Conservation (phyloP, 2,888 invertebrate species). For the Meganola albula region DNA sequence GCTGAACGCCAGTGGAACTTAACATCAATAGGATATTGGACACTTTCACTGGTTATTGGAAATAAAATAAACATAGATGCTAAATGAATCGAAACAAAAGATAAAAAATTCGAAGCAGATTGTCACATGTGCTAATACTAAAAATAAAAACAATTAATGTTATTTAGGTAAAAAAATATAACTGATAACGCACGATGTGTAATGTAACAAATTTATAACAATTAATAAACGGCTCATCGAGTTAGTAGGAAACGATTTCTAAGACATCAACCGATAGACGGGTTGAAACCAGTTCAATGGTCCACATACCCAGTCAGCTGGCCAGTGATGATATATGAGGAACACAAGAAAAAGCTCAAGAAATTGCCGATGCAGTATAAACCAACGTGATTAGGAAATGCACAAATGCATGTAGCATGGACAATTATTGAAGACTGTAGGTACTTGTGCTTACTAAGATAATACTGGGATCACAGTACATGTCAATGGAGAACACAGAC, state of each 20-base stretch:
- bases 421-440: too few relatives aligned
- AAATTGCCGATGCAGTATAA: too few relatives aligned
- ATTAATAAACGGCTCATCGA: constrained; percentile 69
- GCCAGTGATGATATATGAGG: constrained; percentile 65
- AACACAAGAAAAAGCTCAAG: constrained; percentile 59
- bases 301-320: constrained; percentile 70
- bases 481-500: too few relatives aligned
- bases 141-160: constrained; percentile 10
- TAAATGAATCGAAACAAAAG: constrained; percentile 24
- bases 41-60: constrained; percentile 48
- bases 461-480: too few relatives aligned
- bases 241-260: constrained; percentile 73
- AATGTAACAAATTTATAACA: constrained; percentile 38
- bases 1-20: constrained; percentile 28
- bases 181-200: constrained; percentile 23
- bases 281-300: constrained; percentile 72
- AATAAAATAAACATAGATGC: constrained; percentile 19
- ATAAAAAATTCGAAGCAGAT: constrained; percentile 25
- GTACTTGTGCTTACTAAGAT: too few relatives aligned
- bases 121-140: too few relatives aligned
- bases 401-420: too few relatives aligned
- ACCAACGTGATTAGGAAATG: too few relatives aligned
- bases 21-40: constrained; percentile 30
- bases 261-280: constrained; percentile 51
- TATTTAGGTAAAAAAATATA: constrained; percentile 9